These are phyloP conservation scores for Aleadryas rufinucha DNA, from an alignment of 2,113 vertebrate species.

Conservation along the genomic window DNA sequence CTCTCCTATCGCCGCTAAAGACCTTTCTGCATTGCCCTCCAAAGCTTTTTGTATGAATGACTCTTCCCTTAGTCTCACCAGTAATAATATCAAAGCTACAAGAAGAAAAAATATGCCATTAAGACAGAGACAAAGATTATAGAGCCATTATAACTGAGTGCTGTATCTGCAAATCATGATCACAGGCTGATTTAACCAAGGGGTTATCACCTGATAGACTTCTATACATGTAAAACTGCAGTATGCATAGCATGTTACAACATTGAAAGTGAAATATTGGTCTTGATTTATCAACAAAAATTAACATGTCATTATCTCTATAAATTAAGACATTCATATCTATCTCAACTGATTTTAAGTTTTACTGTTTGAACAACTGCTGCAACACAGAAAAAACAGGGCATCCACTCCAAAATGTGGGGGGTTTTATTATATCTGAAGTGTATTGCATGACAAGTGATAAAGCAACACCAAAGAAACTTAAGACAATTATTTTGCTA, in stretches of 20 bases:
- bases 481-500: not conserved
- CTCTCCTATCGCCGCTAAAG: constrained; percentile 76
- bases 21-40: constrained; percentile 90
- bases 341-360: constrained; percentile 4
- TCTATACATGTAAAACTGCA: not conserved
- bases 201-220: not conserved
- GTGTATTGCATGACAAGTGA: not conserved
- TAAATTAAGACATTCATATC: not conserved
- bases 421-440: not conserved
- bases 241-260: not conserved
- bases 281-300: not conserved
- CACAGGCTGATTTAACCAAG: not conserved
- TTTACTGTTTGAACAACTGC: constrained; percentile 1
- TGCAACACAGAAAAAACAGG: not conserved
- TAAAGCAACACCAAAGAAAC: not conserved
- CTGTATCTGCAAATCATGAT: not conserved
- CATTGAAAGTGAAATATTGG: not conserved
- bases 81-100: constrained; percentile 78
- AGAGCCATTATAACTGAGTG: not conserved
- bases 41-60: constrained; percentile 88
- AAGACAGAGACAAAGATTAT: not conserved
- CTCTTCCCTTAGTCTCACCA: constrained; percentile 72
- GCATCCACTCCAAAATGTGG: not conserved
- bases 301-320: not conserved
- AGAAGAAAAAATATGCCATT: not conserved